A percentile compares a stretch with the other conserved stretches of the same genome.
These are phyloP conservation scores for Anagyrus pseudococci DNA, from an alignment of 2,888 invertebrate species.

Conservation along the genomic window DNA sequence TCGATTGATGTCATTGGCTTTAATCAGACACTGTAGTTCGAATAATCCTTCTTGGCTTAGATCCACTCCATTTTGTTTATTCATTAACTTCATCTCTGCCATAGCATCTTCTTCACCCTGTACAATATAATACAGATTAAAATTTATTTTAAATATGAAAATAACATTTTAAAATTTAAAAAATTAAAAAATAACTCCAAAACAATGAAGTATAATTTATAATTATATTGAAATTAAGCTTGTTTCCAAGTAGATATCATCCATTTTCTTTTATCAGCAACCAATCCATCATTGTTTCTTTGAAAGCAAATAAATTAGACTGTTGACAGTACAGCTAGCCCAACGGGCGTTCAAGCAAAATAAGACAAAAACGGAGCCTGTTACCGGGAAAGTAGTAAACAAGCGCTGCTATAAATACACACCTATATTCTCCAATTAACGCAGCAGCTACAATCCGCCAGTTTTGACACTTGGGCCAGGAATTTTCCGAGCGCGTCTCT, in stretches of 20 bases:
- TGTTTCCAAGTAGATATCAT: no score
- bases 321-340: no score
- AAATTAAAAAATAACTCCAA: no score
- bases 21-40: conserved; percentile 55
- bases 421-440: conserved; percentile 20
- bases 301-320: no score
- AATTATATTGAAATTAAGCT: no score
- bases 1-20: conserved; percentile 50
- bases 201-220: no score
- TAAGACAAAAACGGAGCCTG: neutral
- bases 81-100: conserved; percentile 30
- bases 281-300: no score
- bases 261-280: no score
- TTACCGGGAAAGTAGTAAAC: neutral
- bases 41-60: conserved; percentile 45
- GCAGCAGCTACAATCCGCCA: neutral
- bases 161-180: no score
- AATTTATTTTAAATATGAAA: no score
- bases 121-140: no score
- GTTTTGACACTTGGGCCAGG: conserved; percentile 27
- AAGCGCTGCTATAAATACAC: neutral
- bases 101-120: conserved; percentile 30
- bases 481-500: conserved; percentile 2
- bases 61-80: conserved; percentile 27
- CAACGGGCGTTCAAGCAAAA: no score